Evolutionary conservation across 92 coral and sea anemone genomes (phyloP).

Genomic region (Plumapathes pennacea): DNA sequence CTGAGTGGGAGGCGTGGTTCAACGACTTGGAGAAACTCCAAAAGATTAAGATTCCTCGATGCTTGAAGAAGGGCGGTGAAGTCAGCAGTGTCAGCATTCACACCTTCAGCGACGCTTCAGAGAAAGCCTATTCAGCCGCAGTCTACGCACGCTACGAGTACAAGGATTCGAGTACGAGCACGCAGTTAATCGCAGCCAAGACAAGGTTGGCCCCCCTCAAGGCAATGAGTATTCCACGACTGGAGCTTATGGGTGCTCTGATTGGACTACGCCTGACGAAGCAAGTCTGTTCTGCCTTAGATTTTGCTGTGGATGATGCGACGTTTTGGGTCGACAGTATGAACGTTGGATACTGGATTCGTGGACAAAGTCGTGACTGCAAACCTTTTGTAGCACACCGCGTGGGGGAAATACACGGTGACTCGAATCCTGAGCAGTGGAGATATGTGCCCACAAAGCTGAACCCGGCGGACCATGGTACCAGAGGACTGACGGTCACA

Average conservation of each 20-base stretch:
- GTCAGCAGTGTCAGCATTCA: neutral
- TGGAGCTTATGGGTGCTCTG: constrained; percentile 21
- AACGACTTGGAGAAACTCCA: constrained; percentile 6
- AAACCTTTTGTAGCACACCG: constrained; percentile 36
- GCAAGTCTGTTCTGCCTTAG: constrained; percentile 14
- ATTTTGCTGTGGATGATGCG: constrained; percentile 2
- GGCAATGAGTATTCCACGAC: constrained; percentile 30
- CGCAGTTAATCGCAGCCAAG: constrained; percentile 29
- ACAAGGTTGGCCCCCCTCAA: constrained; percentile 30
- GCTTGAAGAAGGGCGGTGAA: neutral
- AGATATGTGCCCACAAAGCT: constrained; percentile 50
- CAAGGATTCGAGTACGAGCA: constrained; percentile 3
- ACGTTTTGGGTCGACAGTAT: constrained; percentile 34
- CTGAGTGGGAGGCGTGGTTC: constrained; percentile 15
- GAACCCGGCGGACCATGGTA: constrained; percentile 55
- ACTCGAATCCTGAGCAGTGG: constrained; percentile 60
- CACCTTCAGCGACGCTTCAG: constrained; percentile 24
- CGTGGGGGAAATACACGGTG: constrained; percentile 43
- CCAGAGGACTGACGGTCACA: neutral
- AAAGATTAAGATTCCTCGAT: constrained; percentile 21
- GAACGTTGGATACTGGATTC: constrained; percentile 28
- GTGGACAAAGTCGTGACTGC: constrained; percentile 24
- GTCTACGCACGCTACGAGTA: neutral
- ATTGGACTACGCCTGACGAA: constrained; percentile 17
- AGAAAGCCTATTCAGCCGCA: constrained; percentile 39